Evolutionary conservation across 2,113 vertebrate species (phyloP).

Genomic region (Rallus limicola): DNA sequence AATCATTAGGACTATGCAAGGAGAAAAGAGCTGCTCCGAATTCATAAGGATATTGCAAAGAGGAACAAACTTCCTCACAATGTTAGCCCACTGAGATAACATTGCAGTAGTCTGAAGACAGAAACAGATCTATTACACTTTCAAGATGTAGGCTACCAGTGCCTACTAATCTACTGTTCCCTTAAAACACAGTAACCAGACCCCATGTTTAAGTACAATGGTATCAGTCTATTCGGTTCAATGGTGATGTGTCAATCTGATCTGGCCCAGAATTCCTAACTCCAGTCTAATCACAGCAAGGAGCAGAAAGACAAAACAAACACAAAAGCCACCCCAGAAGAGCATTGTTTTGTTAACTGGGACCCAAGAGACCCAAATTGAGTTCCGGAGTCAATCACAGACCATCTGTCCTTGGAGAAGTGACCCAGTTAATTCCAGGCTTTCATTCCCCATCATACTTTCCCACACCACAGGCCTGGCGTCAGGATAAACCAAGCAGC

Average conservation of each 20-base stretch:
- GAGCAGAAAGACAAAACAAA: constrained; percentile 30
- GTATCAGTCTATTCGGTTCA: neutral
- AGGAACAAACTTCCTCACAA: neutral
- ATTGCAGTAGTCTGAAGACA: neutral
- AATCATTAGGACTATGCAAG: neutral
- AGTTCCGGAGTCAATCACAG: neutral
- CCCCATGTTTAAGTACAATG: neutral
- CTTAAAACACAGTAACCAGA: neutral
- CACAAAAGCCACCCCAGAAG: neutral
- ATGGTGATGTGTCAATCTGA: neutral
- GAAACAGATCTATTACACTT: neutral
- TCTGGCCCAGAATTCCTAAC: neutral
- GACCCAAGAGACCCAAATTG: constrained; percentile 16
- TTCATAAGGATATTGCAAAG: neutral
- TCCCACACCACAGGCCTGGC: neutral
- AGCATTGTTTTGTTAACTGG: neutral
- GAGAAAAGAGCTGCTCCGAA: neutral
- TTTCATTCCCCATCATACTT: constrained; percentile 10
- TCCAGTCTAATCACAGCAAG: neutral
- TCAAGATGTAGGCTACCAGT: neutral
- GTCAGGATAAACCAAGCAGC: neutral
- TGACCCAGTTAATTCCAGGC: neutral
- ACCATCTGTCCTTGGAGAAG: neutral
- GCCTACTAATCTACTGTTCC: neutral
- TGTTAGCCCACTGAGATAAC: neutral